Evolutionary conservation across 2,113 vertebrate genomes (phyloP).

Genomic region (Pelecanoides urinatrix): DNA sequence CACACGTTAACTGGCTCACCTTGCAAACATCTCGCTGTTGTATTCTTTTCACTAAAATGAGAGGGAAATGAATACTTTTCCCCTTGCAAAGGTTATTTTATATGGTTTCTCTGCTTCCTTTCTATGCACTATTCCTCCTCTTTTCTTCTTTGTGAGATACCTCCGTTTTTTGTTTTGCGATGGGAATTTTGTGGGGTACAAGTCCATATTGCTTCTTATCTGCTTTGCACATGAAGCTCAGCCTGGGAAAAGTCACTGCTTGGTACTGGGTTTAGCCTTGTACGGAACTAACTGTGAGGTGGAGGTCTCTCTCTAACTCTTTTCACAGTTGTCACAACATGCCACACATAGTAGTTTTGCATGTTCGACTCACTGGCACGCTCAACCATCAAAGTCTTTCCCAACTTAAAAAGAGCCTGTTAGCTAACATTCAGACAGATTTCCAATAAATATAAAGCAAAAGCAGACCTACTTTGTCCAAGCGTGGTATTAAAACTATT

Average conservation of each 20-base stretch:
- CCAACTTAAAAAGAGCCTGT: neutral
- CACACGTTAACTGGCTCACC: neutral
- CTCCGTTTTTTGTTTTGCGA: rapidly evolving
- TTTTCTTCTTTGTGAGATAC: neutral
- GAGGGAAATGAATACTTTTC: neutral
- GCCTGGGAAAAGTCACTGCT: neutral
- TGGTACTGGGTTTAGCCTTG: neutral
- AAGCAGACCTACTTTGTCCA: neutral
- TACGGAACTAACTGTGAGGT: neutral
- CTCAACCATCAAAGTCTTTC: neutral
- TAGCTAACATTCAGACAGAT: neutral
- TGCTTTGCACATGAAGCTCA: neutral
- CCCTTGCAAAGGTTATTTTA: neutral
- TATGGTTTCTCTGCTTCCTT: neutral
- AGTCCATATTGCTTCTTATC: neutral
- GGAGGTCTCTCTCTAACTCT: neutral
- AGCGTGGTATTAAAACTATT: neutral
- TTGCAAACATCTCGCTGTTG: neutral
- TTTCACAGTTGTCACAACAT: neutral
- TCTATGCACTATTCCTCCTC: neutral
- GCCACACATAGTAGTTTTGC: neutral
- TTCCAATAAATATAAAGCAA: neutral
- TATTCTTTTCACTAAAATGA: neutral
- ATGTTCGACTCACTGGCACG: rapidly evolving
- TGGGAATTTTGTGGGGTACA: neutral